Evolutionary conservation across 2,113 vertebrate species (phyloP), one percentile per base, ranked within the genome.

Genomic region (Oxygymnocypris stewartii): DNA sequence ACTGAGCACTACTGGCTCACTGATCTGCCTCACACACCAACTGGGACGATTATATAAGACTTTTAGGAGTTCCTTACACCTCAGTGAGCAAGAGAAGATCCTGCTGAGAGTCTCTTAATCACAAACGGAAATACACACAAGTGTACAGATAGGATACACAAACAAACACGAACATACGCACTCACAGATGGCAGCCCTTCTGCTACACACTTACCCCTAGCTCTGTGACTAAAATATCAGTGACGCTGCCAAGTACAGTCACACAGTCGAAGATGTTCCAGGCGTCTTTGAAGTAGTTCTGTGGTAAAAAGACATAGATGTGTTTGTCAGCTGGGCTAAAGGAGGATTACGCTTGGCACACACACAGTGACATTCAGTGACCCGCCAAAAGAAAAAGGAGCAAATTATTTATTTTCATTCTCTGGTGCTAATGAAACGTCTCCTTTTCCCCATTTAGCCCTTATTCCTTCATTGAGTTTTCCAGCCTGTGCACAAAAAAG

Each of bases 191-290:
- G 80, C 69, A 25, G 47, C 82, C 73, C 37, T 69, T 86, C 78
- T 90, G 80, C 47, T 76, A 86, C 75, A 91, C 87, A 95, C 97
- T 96, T 96, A 98, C 97, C 97, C 96, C 96, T 20, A 99, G 96
- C 90, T 98, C 97, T 0, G 97, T 98, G 76, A 99, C 97, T 80
- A 99, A 95, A 93, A 99, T 99, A 93, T 99, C 97, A 0, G 97
- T 99, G 90, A 99, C 96, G 94, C 97, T 98, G 89, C 97, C 97
- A 91, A 99, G 96, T 83, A 99, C 97, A 71, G 97, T 99, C 92
- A 99, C 97, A 89, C 97, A 99, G 94, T 98, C 97, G 87, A 99
- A 99, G 94, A 99, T 94, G 86, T 98, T 98, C 97, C 97, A 99
- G 94, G 97, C 97, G 69, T 98, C 97, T 7, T 97, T 97, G 94